phyloP scores from a whole-genome alignment of 2,888 invertebrate species.

The Drosophila quinaria region DNA sequence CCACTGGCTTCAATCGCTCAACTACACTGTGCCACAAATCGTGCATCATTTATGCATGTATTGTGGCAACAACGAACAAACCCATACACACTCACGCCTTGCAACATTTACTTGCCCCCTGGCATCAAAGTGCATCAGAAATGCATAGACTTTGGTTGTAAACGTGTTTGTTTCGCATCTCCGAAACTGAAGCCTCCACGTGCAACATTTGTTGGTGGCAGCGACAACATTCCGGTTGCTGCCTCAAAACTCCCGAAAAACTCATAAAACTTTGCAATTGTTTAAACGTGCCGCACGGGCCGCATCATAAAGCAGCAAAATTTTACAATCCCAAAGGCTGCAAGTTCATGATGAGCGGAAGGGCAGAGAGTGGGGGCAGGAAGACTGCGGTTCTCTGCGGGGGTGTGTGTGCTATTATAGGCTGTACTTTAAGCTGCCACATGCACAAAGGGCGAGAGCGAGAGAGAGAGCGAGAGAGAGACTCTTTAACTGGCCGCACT shows the following conservation, averaged over 20 bases:
- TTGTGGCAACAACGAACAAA: slow-evolving; percentile 24
- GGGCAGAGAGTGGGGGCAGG: background rate
- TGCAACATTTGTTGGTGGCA: slow-evolving; percentile 11
- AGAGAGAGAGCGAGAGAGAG: slow-evolving; percentile 3
- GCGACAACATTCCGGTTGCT: slow-evolving; percentile 11
- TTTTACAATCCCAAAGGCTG: slow-evolving; percentile 40
- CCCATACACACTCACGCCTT: no score
- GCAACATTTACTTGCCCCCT: background rate
- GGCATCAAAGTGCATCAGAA: slow-evolving; percentile 31
- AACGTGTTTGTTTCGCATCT: slow-evolving; percentile 15
- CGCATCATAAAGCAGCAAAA: slow-evolving; percentile 48
- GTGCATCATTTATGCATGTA: slow-evolving; percentile 49
- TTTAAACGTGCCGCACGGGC: slow-evolving; percentile 71
- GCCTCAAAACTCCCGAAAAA: slow-evolving; percentile 42
- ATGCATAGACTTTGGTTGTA: slow-evolving; percentile 24
- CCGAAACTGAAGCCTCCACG: background rate
- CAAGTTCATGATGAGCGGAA: background rate
- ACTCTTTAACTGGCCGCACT: slow-evolving; percentile 44
- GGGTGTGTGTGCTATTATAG: background rate
- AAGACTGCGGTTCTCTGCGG: background rate
- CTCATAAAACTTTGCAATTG: slow-evolving; percentile 71
- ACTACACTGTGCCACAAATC: slow-evolving; percentile 27
- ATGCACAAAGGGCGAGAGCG: slow-evolving; percentile 2
- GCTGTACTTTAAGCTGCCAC: slow-evolving; percentile 13
- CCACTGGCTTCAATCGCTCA: slow-evolving; percentile 5